A percentile compares a stretch with the other conserved stretches of the same genome.
Evolutionary conservation across 2,113 vertebrate genomes (phyloP).

Genomic region (Amphilophus citrinellus): DNA sequence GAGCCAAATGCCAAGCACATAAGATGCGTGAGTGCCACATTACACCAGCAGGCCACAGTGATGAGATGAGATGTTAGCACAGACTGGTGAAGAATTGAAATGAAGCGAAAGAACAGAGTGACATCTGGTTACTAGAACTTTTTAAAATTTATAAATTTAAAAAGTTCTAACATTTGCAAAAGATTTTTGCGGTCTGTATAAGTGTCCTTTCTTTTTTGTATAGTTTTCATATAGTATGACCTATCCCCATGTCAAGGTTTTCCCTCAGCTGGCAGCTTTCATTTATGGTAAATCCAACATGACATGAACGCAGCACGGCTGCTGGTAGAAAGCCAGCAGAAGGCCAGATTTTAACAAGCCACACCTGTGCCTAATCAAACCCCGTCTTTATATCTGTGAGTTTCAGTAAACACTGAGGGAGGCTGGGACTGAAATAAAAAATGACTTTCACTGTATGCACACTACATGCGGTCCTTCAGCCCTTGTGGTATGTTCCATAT

Average conservation of each 20-base stretch:
- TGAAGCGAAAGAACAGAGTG: constrained; percentile 17
- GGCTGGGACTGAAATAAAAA: neutral
- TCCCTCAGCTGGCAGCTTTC: constrained; percentile 16
- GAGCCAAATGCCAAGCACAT: constrained; percentile 33
- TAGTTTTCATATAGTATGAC: constrained; percentile 20
- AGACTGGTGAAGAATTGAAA: constrained; percentile 26
- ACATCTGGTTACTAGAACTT: constrained; percentile 10
- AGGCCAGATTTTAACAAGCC: constrained; percentile 49
- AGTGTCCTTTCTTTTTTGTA: constrained; percentile 15
- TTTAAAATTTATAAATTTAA: neutral
- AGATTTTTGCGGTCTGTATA: neutral
- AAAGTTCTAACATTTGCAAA: neutral
- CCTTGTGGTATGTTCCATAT: constrained; percentile 27
- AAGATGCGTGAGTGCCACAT: constrained; percentile 33
- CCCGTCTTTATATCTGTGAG: constrained; percentile 40
- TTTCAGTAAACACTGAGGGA: constrained; percentile 44
- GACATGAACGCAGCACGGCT: constrained; percentile 41
- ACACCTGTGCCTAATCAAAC: constrained; percentile 62
- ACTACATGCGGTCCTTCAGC: constrained; percentile 13
- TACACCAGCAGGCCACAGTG: constrained; percentile 29
- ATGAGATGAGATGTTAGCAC: constrained; percentile 48
- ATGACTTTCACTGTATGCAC: constrained; percentile 9
- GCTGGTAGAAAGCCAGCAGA: constrained; percentile 56
- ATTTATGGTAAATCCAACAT: constrained; percentile 42
- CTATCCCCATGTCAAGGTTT: constrained; percentile 1